phyloP scores from a whole-genome alignment of 2,797 vertebrate genomes.

The Corythornis leucogaster region DNA sequence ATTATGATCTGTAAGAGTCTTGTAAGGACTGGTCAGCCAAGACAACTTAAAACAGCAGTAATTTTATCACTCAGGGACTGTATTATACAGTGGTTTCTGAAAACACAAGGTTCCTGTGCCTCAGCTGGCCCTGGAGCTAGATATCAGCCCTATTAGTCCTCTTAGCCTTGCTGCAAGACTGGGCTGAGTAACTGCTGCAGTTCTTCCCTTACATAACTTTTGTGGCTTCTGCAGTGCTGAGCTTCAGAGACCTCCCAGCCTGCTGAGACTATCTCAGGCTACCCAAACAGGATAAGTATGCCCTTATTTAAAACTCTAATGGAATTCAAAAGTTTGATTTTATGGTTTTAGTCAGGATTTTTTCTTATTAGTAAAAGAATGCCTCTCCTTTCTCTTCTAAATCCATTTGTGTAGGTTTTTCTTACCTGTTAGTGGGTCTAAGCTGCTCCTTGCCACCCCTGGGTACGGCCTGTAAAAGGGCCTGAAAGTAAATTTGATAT shows the following conservation, averaged over 20 bases:
- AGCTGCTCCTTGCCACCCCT: background rate
- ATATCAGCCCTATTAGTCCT: background rate
- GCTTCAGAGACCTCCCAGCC: background rate
- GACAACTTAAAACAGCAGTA: background rate
- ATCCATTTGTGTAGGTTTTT: background rate
- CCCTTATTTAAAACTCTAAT: background rate
- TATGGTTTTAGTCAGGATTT: background rate
- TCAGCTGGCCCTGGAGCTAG: background rate
- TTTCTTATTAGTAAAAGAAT: background rate
- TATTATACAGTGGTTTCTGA: background rate
- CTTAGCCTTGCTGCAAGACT: background rate
- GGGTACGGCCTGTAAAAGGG: background rate
- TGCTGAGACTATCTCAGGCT: background rate
- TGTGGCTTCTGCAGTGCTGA: background rate
- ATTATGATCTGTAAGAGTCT: background rate
- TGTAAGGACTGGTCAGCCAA: background rate
- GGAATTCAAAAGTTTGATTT: background rate
- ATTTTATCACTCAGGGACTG: background rate
- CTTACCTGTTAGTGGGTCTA: background rate
- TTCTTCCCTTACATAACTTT: accelerated
- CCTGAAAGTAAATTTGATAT: background rate
- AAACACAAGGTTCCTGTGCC: background rate
- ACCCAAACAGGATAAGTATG: background rate
- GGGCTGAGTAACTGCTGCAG: background rate
- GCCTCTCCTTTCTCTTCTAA: background rate